These are phyloP conservation scores for Muraenolepis orangiensis DNA, from an alignment of 2,797 vertebrate species.

Conservation along the genomic window DNA sequence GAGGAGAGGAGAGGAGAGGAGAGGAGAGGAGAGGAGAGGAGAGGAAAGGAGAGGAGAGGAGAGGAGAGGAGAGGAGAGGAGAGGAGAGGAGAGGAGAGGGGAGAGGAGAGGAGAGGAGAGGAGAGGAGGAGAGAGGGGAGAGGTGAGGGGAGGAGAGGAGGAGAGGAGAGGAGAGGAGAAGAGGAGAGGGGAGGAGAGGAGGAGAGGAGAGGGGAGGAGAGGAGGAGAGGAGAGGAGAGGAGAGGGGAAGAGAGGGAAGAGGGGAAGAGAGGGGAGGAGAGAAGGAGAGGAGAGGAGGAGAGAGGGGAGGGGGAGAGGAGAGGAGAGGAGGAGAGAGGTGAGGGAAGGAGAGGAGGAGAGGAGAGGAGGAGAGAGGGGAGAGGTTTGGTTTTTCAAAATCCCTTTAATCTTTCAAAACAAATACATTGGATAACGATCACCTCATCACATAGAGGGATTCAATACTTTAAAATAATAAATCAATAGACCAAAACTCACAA, in stretches of 20 bases:
- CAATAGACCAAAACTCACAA: too few species aligned
- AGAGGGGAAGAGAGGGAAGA: slow-evolving; percentile 16
- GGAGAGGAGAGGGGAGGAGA: too few species aligned
- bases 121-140: slow-evolving; percentile 27
- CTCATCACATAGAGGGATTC: too few species aligned
- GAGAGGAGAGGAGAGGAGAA: slow-evolving; percentile 32
- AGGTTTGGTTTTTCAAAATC: too few species aligned
- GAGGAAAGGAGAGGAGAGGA: slow-evolving; percentile 26
- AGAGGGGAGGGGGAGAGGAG: slow-evolving; percentile 23
- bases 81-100: slow-evolving; percentile 20
- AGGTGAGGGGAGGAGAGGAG: slow-evolving; percentile 47
- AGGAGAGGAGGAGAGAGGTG: slow-evolving; percentile 31
- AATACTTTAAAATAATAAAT: too few species aligned
- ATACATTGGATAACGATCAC: too few species aligned
- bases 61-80: slow-evolving; percentile 41
- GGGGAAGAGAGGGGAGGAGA: slow-evolving; percentile 45
- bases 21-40: slow-evolving; percentile 11
- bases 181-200: not conserved
- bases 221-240: not conserved
- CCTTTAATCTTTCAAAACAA: too few species aligned
- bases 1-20: too few species aligned
- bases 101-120: slow-evolving; percentile 21
- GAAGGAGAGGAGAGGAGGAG: slow-evolving; percentile 25
- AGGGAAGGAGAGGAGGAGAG: slow-evolving; percentile 44
- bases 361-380: slow-evolving; percentile 25